Conservation (phyloP, 2,797 vertebrate genomes). For the Chelonia mydas region DNA sequence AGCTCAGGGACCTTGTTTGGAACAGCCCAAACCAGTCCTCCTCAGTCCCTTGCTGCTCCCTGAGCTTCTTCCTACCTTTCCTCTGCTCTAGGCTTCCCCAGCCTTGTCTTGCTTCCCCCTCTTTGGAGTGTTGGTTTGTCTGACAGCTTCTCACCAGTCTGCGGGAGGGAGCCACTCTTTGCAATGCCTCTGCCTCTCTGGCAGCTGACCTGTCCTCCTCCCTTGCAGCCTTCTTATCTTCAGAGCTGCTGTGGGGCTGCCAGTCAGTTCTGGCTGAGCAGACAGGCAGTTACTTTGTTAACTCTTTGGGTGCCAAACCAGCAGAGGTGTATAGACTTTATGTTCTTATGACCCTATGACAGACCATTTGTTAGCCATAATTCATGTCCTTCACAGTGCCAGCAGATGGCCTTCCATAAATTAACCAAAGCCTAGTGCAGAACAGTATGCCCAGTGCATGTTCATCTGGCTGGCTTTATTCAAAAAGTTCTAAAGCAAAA, state of each 20-base stretch:
- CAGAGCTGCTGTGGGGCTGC: not conserved
- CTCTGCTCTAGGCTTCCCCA: not conserved
- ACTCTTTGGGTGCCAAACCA: not conserved
- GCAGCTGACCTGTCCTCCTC: not conserved
- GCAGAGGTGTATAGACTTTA: not conserved
- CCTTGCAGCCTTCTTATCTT: not conserved
- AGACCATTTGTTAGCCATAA: not conserved
- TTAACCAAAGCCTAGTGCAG: constrained; percentile 34
- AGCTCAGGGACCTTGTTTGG: too few species aligned
- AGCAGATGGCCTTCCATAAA: constrained; percentile 57
- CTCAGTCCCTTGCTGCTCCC: not conserved
- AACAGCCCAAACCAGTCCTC: not conserved
- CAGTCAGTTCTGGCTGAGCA: not conserved
- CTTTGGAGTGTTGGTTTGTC: not conserved
- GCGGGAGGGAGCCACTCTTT: not conserved
- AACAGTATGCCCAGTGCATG: not conserved
- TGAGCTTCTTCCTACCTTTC: not conserved
- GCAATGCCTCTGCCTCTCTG: not conserved
- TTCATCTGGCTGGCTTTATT: not conserved
- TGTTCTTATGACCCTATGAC: not conserved
- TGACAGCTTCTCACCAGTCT: not conserved
- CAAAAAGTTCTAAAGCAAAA: not conserved
- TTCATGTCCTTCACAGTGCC: constrained; percentile 45
- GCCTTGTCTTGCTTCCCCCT: not conserved
- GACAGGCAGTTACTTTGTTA: not conserved